Conservation (phyloP, 2,888 invertebrate genomes). For the Ethmia dodecea region DNA sequence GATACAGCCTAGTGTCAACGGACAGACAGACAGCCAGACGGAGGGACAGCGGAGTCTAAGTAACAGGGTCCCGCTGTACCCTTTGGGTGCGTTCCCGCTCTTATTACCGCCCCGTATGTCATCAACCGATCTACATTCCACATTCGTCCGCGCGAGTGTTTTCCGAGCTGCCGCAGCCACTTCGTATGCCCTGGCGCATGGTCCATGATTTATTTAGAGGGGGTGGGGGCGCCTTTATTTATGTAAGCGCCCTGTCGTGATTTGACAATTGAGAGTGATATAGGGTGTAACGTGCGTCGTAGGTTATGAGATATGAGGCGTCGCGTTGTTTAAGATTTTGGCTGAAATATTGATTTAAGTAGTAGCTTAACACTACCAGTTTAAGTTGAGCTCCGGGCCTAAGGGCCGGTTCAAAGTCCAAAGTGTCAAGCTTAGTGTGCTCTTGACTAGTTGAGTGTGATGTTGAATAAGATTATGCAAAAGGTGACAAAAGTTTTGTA, state of each 20-base stretch:
- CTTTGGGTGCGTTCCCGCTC: too few relatives aligned
- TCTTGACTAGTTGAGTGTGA: too few relatives aligned
- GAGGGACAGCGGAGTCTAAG: too few relatives aligned
- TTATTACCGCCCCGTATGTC: slow-evolving; percentile 24
- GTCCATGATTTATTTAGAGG: slow-evolving; percentile 50
- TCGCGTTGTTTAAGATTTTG: neutral
- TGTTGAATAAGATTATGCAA: too few relatives aligned
- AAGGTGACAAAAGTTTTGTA: too few relatives aligned
- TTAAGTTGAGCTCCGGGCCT: too few relatives aligned
- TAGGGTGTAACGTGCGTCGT: too few relatives aligned
- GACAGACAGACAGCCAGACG: too few relatives aligned
- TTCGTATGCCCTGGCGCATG: slow-evolving; percentile 41
- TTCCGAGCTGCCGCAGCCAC: slow-evolving; percentile 46
- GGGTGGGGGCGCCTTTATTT: slow-evolving; percentile 27
- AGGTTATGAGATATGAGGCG: neutral
- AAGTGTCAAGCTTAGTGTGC: too few relatives aligned
- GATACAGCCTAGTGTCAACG: too few relatives aligned
- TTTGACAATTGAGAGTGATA: slow-evolving; percentile 35
- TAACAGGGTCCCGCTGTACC: too few relatives aligned
- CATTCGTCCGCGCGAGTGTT: slow-evolving; percentile 50
- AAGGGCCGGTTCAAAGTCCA: too few relatives aligned
- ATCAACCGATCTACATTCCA: slow-evolving; percentile 48
- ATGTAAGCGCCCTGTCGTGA: slow-evolving; percentile 44
- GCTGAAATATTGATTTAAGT: neutral
- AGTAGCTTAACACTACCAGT: neutral